Base-by-base conservation (phyloP, 2,113 vertebrate genomes). In the Mobula hypostoma region DNA sequence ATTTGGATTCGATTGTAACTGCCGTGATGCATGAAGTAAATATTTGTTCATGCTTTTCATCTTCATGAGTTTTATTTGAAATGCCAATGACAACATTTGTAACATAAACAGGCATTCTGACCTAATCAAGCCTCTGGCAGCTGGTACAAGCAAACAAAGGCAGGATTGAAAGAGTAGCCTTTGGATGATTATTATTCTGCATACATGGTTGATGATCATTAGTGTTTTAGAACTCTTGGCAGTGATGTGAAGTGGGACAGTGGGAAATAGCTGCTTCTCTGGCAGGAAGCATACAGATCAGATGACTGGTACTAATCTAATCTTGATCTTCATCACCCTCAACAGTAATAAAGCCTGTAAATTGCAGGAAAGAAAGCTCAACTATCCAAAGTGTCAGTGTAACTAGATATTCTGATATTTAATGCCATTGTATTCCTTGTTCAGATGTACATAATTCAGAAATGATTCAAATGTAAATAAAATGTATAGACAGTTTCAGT, bases 71-170 rank as follows among this genome's bases (percentile, higher is more conserved):
- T 74, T 76, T 76, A 93, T 9, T 76, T 56, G 11, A 93, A 93
- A 93, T 93, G 40, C 11, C 91, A 56, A 27, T 74, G 70, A 76
- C 90, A 76, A 56, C 48, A 93, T 56, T 19, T 93, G 21, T 93
- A 48, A 24, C 19, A 76, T 74, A 72, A 76, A 76, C 91, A 93
- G 91, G 14, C 36, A 87, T 48, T 74, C 40, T 9, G 2, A 76
- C 32, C 24, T 48, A 93, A 90, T 90, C 83, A 87, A 87, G 29
- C 12, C 15, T 29, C 61, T 79, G 29, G 91, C 91, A 93, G 91
- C 91, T 93, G 70, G 68, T 76, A 40, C 40, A 40, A 32, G 72
- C 36, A 56, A 93, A 93, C 91, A 93, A 76, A 93, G 91, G 74
- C 48, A 70, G 68, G 91, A 93, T 93, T 93, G 68, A 93, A 68